A percentile compares a stretch with the other conserved stretches of the same genome.
phyloP scores from a whole-genome alignment of 2,797 vertebrate species.

The Phrynocephalus forsythii region DNA sequence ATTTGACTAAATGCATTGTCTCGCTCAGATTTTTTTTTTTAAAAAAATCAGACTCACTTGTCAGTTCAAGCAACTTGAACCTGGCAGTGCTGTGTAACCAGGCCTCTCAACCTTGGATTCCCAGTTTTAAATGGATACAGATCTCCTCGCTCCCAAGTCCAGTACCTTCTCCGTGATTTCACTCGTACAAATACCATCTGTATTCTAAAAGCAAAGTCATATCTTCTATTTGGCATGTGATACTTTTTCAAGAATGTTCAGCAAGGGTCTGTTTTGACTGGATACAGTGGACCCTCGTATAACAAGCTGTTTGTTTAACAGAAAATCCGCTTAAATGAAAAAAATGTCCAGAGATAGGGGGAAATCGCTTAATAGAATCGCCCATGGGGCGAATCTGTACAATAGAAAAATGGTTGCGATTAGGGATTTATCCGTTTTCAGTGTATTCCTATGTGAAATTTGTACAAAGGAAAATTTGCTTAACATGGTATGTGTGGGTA shows the following conservation, averaged over 20 bases:
- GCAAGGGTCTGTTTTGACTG: background rate
- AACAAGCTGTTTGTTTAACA: too few species aligned
- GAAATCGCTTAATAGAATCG: too few species aligned
- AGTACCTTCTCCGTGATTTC: too few species aligned
- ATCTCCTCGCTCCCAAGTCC: background rate
- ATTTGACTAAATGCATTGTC: slow-evolving; percentile 71
- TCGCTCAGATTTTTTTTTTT: slow-evolving; percentile 57
- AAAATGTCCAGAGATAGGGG: too few species aligned
- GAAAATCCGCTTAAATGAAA: too few species aligned
- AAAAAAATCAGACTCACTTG: slow-evolving; percentile 58
- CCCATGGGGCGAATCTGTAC: too few species aligned
- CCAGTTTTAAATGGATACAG: slow-evolving; percentile 18
- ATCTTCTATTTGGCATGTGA: background rate
- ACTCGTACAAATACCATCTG: background rate
- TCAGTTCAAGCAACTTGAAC: slow-evolving; percentile 59
- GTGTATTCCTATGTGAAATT: too few species aligned
- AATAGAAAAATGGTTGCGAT: too few species aligned
- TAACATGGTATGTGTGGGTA: too few species aligned
- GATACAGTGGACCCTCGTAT: too few species aligned
- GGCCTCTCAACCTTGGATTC: slow-evolving; percentile 43
- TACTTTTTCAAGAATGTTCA: background rate
- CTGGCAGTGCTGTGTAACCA: slow-evolving; percentile 35
- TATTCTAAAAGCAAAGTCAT: background rate
- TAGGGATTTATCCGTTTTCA: too few species aligned
- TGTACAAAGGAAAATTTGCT: too few species aligned